phyloP scores from a whole-genome alignment of 2,797 vertebrate species.

The Acrocephalus scirpaceus region DNA sequence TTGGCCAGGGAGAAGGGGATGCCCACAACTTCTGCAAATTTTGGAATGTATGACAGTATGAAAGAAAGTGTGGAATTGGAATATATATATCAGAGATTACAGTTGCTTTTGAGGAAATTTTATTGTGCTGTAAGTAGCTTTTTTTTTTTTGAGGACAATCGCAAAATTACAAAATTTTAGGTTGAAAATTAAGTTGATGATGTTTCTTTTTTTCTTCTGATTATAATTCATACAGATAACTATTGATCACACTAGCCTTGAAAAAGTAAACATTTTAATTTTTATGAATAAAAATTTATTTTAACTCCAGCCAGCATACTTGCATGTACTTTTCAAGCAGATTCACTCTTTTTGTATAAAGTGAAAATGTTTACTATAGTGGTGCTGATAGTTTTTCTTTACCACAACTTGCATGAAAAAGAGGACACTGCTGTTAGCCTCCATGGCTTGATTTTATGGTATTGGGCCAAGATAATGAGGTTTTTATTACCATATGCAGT shows the following conservation, averaged over 20 bases:
- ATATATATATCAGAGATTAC: conserved; percentile 12
- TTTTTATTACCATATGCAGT: not conserved
- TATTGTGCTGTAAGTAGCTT: conserved; percentile 29
- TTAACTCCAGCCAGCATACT: conserved; percentile 10
- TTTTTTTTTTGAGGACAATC: conserved; percentile 22
- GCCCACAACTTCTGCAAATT: not conserved
- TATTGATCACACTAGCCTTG: conserved; percentile 4
- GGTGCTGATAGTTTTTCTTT: not conserved
- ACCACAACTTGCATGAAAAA: conserved; percentile 28
- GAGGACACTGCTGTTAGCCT: not conserved
- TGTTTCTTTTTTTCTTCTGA: not conserved
- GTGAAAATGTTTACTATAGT: conserved; percentile 9
- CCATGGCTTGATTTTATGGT: not conserved
- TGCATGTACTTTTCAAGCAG: conserved; percentile 43
- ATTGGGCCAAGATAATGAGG: not conserved
- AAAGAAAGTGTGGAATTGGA: not conserved
- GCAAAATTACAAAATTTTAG: not conserved
- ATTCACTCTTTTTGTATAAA: conserved; percentile 26
- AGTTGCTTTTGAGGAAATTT: conserved; percentile 2
- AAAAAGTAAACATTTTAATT: not conserved
- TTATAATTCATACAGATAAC: not conserved
- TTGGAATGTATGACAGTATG: not conserved
- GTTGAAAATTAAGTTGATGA: not conserved
- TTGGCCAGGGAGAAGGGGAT: conserved; percentile 44
- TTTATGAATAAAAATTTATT: conserved; percentile 27